A percentile compares a stretch with the other conserved stretches of the same genome.
These are phyloP conservation scores for Philopedon plagiatum DNA, from an alignment of 2,888 invertebrate genomes.

Conservation along the genomic window DNA sequence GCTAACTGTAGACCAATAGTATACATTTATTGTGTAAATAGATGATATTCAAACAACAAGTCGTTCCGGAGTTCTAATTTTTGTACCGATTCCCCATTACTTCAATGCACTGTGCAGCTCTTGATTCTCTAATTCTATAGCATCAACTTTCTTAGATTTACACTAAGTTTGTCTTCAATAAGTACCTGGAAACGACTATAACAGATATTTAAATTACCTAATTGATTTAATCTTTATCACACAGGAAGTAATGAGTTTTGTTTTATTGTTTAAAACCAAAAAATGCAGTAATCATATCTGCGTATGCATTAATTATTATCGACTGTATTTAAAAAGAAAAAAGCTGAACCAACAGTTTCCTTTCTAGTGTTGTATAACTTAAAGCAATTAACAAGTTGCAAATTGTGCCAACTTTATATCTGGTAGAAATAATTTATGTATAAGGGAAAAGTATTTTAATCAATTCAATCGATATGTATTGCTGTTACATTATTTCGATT, in stretches of 20 bases:
- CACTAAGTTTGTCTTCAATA: no score
- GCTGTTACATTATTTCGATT: background rate
- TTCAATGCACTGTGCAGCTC: no score
- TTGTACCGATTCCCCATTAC: no score
- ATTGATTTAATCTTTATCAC: background rate
- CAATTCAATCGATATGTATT: slow-evolving; percentile 2
- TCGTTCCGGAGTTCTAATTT: no score
- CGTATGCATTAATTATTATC: background rate
- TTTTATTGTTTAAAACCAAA: background rate
- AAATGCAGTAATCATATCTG: background rate
- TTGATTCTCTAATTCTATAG: no score
- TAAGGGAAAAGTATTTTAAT: slow-evolving; percentile 33
- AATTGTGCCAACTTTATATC: slow-evolving; percentile 27
- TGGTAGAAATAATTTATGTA: slow-evolving; percentile 25
- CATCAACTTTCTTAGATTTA: no score
- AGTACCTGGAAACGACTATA: no score
- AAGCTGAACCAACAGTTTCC: slow-evolving; percentile 20
- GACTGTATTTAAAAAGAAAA: background rate
- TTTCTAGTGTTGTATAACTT: slow-evolving; percentile 38
- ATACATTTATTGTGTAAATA: no score
- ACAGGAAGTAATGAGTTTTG: background rate
- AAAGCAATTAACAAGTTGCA: slow-evolving; percentile 30
- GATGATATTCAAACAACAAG: no score
- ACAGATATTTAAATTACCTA: no score
- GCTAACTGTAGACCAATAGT: no score